Base-by-base conservation (phyloP, 2,797 vertebrate genomes). In the Remorina albescens region DNA sequence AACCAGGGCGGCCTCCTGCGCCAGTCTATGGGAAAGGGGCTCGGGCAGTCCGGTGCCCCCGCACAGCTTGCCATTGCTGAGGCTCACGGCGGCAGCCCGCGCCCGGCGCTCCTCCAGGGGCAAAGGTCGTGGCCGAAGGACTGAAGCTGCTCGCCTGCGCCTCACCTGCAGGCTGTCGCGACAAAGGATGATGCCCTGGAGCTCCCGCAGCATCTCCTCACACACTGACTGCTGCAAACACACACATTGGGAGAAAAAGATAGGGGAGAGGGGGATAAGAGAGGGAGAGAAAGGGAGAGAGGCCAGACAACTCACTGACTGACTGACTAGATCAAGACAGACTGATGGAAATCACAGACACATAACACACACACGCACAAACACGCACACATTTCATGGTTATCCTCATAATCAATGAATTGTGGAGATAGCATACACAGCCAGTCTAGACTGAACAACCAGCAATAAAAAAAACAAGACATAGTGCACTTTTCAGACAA, bases 31-130 rank as follows among this genome's bases (percentile, higher is more conserved):
- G 13, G 97, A 96, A 73, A 98, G 93, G 34, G 96, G 96, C 67
- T 98, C 97, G 0, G 97, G 95, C 51, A 97, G 94, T 0, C 95
- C 96, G 0, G 91, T 92, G 19, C 96, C 97, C 1, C 95, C 93
- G 42, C 97, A 99, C 82, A 99, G 94, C 90, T 98, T 97, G 68
- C 98, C 98, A 0, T 99, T 99, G 93, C 98, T 98, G 82, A 99
- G 97, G 94, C 96, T 95, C 74, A 95, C 94, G 59, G 89, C 93
- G 50, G 79, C 95, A 30, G 96, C 95, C 85, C 91, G 92, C 0
- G 95, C 95, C 66, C 95, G 92, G 1, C 95, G 95, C 67, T 97
- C 96, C 79, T 98, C 97, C 0, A 95, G 93, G 46, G 88, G 39
- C 0, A 94, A 76, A 15, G 96, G 94, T 50, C 95, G 93, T 7